These are phyloP conservation scores for Labrus mixtus DNA, from an alignment of 2,113 vertebrate species.

Conservation along the genomic window DNA sequence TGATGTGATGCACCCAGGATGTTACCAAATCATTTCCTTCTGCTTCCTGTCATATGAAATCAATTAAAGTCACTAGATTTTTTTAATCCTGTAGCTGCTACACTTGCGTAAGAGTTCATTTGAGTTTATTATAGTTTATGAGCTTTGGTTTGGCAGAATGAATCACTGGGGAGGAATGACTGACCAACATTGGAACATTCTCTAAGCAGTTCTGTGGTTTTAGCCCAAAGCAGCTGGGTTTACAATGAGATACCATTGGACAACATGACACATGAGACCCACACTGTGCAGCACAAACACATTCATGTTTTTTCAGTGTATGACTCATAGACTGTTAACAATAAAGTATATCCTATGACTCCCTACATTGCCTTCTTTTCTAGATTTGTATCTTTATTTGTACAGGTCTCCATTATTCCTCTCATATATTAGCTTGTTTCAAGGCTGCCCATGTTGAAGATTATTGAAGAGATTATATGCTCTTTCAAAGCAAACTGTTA, in stretches of 20 bases:
- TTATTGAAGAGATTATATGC: not conserved
- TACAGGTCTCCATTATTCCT: slow-evolving; percentile 9
- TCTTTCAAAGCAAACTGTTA: too few species aligned
- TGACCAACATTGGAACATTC: not conserved
- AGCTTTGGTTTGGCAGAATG: slow-evolving; percentile 4
- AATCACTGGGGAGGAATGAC: not conserved
- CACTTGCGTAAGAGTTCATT: not conserved
- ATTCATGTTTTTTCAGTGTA: not conserved
- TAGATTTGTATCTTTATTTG: not conserved
- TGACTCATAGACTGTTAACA: too few species aligned
- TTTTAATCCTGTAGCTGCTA: not conserved
- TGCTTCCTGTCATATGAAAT: too few species aligned
- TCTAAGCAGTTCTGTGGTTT: slow-evolving; percentile 3
- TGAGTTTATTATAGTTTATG: slow-evolving; percentile 18
- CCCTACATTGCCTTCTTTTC: not conserved
- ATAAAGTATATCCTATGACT: not conserved
- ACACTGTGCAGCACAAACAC: slow-evolving; percentile 2
- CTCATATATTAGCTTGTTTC: not conserved
- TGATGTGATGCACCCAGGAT: too few species aligned
- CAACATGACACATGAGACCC: slow-evolving; percentile 15
- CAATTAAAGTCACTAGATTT: too few species aligned
- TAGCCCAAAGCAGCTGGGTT: not conserved
- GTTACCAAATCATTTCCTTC: too few species aligned
- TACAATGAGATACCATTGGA: slow-evolving; percentile 2
- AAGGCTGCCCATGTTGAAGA: not conserved